These are phyloP conservation scores for Onthophagus sagittarius DNA, from an alignment of 2,888 invertebrate species.

Conservation along the genomic window DNA sequence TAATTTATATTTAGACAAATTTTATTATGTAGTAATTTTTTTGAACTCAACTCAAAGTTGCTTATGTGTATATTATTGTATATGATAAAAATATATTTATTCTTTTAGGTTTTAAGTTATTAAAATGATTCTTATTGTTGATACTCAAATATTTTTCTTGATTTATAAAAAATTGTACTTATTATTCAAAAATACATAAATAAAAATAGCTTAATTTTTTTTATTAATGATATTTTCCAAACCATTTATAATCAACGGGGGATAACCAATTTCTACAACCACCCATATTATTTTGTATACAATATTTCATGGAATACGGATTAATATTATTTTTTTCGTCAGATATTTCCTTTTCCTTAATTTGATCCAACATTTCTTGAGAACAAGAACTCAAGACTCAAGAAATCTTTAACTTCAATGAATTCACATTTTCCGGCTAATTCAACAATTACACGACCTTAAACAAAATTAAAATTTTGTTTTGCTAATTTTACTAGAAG, in stretches of 20 bases:
- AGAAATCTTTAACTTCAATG: conserved; percentile 65
- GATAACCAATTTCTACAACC: conserved; percentile 84
- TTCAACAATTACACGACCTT: conserved; percentile 81
- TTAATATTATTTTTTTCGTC: conserved; percentile 73
- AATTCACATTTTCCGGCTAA: conserved; percentile 88
- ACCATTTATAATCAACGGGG: conserved; percentile 80
- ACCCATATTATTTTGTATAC: conserved; percentile 89
- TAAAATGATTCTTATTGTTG: not conserved
- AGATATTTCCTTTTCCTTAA: conserved; percentile 57
- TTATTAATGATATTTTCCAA: conserved; percentile 66
- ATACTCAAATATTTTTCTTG: not conserved
- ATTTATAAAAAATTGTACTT: not conserved
- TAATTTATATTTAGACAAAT: not conserved
- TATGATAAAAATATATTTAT: not conserved
- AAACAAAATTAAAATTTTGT: no score
- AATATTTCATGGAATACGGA: conserved; percentile 81
- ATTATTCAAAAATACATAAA: not conserved
- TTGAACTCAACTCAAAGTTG: conserved; percentile 1
- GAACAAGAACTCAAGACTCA: conserved; percentile 62
- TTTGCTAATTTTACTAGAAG: no score
- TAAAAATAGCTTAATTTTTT: not conserved
- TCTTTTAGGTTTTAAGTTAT: not conserved
- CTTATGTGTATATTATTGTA: not conserved
- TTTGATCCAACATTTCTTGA: conserved; percentile 68
- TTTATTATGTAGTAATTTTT: not conserved